Base-by-base conservation (phyloP, 2,888 invertebrate species). In the Drosophila mimica region DNA sequence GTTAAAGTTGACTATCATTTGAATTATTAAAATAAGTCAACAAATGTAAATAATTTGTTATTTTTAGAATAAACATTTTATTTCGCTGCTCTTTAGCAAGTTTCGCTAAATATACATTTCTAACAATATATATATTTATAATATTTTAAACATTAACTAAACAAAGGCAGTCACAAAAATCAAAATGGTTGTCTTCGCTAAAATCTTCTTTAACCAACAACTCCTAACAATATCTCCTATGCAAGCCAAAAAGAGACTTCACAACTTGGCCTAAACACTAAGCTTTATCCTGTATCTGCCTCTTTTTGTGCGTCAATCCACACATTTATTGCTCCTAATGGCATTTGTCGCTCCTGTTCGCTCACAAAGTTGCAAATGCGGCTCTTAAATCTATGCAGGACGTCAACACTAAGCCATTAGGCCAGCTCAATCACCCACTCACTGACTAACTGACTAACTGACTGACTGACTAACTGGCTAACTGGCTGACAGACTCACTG, bases 331-430 rank as follows among this genome's bases (percentile, higher is more conserved):
- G 66, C 49, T 64, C 40, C 69, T 81, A 80, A 83, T 81, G 72
- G 65, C 69, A 52, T 68, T 74, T 67, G 48, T 33, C 48, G 76
- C 76, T 70, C 49, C 61, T 74, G 58, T 70, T 71, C 46, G 70
- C 60, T 43, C 25, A 66, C 63, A 72, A 48, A 68, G 65, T 64
- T 67, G 69, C 67, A 67, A 83, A 79, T 78, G 73, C 67, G 52
- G 52, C 71, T 71, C 66, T 49, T 81, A 88, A 84, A 84, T 84
- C 84, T 79, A 84, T 74, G 85, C 83, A 82, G 83, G 76, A 72
- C 83, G 81, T 82, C 88, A 84, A 81, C 74, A 72, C 74, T 76
- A 73, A 76, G 85, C 85, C 81, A 82, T 82, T 82, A 79, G 76
- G 70, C 67, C 48, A 71, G 53, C 63, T 62, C 74, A 61, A 59